Base-by-base conservation (phyloP, 2,888 invertebrate genomes). In the Agrochola lota region DNA sequence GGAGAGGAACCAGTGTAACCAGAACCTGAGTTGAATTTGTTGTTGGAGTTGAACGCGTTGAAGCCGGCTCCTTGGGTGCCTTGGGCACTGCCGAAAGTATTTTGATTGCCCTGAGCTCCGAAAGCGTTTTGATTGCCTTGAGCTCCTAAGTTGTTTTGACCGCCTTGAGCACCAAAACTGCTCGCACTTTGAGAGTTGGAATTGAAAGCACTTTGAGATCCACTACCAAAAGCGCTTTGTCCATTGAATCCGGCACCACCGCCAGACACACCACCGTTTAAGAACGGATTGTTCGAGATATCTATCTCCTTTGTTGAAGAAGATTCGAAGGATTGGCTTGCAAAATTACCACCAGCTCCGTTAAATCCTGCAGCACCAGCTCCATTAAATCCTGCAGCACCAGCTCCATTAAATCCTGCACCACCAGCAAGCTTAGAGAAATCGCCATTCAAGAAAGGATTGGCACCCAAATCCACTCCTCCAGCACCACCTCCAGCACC, bases 1-100 rank as follows among this genome's bases (percentile, higher is more conserved):
- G 96, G 96, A 0, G 96, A 94, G 0, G 96, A 96, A 0, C 96
- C 96, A 0, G 92, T 90, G 87, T 92, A 96, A 1, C 96, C 95
- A 2, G 88, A 86, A 0, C 88, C 90, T 71, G 78, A 66, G n/a
- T 57, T 64, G 52, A 93, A 94, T 83, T 94, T 94, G 69, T 83
- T 85, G 7, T 85, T 85, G 1, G 91, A 86, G 8, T 82, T 89
- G 75, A 87, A 91, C 1, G 88, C 57, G 43, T 82, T 88, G 63
- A 82, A 89, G 40, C 73, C 81, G 15, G 74, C 67, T n/a, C 68
- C 68, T 68, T 88, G 88, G 11, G 55, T 30, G 60, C 77, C 67
- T 64, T 72, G 80, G 20, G 60, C 70, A 6, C 70, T 73, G 1
- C 66, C 75, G 8, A 76, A 71, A 7, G 23, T 26, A 0, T 1